Base-by-base conservation (phyloP, 2,113 vertebrate species). In the Percina caprodes region DNA sequence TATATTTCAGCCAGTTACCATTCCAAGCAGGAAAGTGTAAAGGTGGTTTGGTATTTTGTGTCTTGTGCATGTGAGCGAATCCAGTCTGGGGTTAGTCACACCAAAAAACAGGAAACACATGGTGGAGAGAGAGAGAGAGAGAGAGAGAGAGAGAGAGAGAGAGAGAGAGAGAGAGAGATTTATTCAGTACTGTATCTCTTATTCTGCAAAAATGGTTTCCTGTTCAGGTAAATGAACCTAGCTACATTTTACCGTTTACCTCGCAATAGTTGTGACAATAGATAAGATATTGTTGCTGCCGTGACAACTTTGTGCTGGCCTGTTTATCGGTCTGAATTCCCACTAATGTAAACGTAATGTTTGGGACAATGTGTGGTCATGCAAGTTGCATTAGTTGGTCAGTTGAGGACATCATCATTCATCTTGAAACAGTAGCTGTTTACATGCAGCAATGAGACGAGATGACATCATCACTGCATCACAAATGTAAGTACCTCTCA, bases 51-150 rank as follows among this genome's bases (percentile, higher is more conserved):
- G 39, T 30, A 76, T 82, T 73, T 69, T 54, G 49, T 60, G 74
- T 62, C 15, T 70, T 55, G 69, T 52, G 68, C 60, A 55, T 35
- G 60, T 70, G 67, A 30, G 69, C 79, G 51, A 67, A 63, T 51
- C 11, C 52, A 21, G 6, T 76, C 69, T 72, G 62, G 51, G 68
- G 60, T 60, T 85, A 46, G 48, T 88, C 59, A 76, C 71, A 76
- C 23, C 52, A 15, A 84, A 76, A 88, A 90, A 91, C 85, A 89
- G 85, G 85, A 89, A 92, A 90, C 88, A 90, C 72, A 89, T 88
- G 87, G 75, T 56, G 24, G 55, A 35, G 8, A 42, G 39, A 8
- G 7, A 9, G 35, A 8, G 35, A 8, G 35, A 39, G 8, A 9
- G 35, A 39, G 35, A 35, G 7, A 35, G 6, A 39, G 2, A 35